Evolutionary conservation across 2,888 invertebrate genomes (phyloP).

Genomic region (Urechis unicinctus): DNA sequence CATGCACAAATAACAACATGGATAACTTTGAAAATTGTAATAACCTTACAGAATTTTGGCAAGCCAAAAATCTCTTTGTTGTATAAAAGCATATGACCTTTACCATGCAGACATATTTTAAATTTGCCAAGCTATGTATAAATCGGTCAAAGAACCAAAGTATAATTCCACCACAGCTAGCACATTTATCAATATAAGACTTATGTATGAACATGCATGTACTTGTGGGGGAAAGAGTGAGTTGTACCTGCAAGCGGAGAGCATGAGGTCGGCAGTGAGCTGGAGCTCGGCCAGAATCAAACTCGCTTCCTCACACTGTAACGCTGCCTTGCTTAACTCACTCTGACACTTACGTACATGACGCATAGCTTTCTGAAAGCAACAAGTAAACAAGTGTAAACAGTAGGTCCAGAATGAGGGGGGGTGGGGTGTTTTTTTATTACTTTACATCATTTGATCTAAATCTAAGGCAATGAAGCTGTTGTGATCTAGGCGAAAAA

Average conservation of each 20-base stretch:
- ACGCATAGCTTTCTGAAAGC: slow-evolving; percentile 55
- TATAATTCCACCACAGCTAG: too few species aligned
- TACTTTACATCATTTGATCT: too few species aligned
- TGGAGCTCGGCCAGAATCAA: slow-evolving; percentile 54
- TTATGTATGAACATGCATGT: not conserved
- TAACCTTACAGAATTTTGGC: too few species aligned
- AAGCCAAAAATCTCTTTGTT: not conserved
- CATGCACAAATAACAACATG: not conserved
- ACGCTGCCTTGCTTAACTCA: slow-evolving; percentile 28
- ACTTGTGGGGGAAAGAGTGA: not conserved
- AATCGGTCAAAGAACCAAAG: too few species aligned
- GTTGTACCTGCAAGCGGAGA: slow-evolving; percentile 54
- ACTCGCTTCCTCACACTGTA: slow-evolving; percentile 24
- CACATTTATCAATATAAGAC: too few species aligned
- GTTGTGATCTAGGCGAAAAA: too few species aligned
- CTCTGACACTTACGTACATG: slow-evolving; percentile 57
- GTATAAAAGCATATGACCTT: too few species aligned
- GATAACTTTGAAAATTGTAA: not conserved
- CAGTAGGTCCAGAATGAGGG: too few species aligned
- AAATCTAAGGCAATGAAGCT: too few species aligned
- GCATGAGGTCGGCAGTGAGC: slow-evolving; percentile 60
- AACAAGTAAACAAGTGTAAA: not conserved
- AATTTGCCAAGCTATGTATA: too few species aligned
- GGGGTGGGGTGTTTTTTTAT: too few species aligned
- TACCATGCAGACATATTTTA: too few species aligned